These are phyloP conservation scores for Phasia obesa DNA, from an alignment of 2,888 invertebrate species.

Conservation along the genomic window DNA sequence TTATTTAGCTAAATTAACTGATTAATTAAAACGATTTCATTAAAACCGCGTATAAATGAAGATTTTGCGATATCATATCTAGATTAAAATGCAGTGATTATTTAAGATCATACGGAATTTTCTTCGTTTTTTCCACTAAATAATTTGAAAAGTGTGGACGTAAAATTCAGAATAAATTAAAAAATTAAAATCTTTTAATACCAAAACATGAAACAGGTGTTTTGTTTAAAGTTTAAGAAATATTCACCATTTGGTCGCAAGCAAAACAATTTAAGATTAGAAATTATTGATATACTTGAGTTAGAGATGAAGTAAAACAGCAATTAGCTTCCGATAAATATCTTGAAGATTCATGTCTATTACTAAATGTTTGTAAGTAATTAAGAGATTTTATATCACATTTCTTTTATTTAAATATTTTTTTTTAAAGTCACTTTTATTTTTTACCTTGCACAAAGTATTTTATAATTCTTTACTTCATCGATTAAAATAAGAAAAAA, in stretches of 20 bases:
- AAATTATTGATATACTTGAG: conserved; percentile 40
- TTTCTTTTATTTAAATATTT: conserved; percentile 3
- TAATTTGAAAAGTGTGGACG: conserved; percentile 50
- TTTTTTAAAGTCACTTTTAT: too few species aligned
- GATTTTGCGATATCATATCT: conserved; percentile 32
- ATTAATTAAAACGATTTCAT: not conserved
- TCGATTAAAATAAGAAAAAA: not conserved
- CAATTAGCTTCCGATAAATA: conserved; percentile 60
- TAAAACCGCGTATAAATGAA: conserved; percentile 15
- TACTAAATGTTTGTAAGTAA: conserved; percentile 25
- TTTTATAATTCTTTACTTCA: conserved; percentile 5
- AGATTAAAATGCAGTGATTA: conserved; percentile 2
- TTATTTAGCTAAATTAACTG: too few species aligned
- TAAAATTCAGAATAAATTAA: conserved; percentile 29
- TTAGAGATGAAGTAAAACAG: conserved; percentile 16
- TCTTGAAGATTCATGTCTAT: conserved; percentile 31
- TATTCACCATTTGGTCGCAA: too few species aligned
- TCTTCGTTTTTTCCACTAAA: conserved; percentile 30
- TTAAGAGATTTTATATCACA: conserved; percentile 47
- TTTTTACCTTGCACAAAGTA: not conserved
- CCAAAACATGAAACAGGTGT: too few species aligned
- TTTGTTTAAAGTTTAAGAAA: not conserved
- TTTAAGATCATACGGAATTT: conserved; percentile 11
- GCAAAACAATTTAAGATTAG: conserved; percentile 1
- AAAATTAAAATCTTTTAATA: not conserved